These are phyloP conservation scores for Esperia sulphurella DNA, from an alignment of 2,888 invertebrate genomes.

Conservation along the genomic window DNA sequence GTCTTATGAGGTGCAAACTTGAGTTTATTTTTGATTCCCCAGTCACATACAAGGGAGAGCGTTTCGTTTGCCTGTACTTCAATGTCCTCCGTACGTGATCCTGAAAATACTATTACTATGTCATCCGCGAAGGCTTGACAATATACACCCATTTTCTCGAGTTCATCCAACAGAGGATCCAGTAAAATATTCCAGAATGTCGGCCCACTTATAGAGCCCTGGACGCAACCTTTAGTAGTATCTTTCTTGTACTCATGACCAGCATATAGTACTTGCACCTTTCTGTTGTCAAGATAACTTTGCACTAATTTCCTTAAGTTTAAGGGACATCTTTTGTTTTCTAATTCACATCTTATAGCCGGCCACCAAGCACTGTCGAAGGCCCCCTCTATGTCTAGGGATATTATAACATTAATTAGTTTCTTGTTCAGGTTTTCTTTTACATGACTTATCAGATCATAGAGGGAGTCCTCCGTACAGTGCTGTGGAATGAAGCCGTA, in stretches of 20 bases:
- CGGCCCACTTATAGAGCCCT: conserved; percentile 3
- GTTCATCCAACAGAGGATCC: conserved; percentile 3
- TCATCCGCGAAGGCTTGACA: neutral
- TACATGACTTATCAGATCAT: neutral
- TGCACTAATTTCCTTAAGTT: neutral
- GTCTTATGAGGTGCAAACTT: neutral
- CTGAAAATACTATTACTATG: neutral
- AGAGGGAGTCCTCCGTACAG: neutral
- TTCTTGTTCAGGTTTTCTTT: neutral
- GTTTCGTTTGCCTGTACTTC: neutral
- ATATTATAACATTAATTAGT: neutral
- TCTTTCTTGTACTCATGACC: neutral
- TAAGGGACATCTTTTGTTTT: neutral
- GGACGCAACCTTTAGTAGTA: neutral
- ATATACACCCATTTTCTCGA: neutral
- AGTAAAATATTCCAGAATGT: conserved; percentile 9
- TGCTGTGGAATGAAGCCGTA: too few species aligned
- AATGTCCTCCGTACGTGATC: neutral
- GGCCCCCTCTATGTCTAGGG: neutral
- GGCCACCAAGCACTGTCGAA: neutral
- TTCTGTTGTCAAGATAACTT: neutral
- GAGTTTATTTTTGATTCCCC: neutral
- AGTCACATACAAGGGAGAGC: neutral
- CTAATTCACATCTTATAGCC: neutral
- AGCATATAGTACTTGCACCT: neutral